Percentiles rank a stretch among this genome's conserved stretches.
These are phyloP conservation scores for Acrossocheilus fasciatus DNA, from an alignment of 2,797 vertebrate species.

Conservation along the genomic window DNA sequence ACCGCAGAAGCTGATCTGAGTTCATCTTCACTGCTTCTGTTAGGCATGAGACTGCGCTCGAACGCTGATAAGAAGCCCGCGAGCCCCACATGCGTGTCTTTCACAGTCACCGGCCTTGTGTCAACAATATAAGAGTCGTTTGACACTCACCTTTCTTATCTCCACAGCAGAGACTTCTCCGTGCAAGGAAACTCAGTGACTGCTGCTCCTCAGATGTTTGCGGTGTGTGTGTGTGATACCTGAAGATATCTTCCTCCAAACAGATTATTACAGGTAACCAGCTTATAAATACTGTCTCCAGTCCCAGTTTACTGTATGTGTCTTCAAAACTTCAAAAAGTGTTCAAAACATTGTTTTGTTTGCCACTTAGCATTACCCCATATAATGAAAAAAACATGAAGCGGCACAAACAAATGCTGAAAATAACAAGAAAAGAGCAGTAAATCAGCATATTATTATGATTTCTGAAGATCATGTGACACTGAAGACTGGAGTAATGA, in stretches of 20 bases:
- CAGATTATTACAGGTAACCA: slow-evolving; percentile 2
- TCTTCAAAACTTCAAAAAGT: not conserved
- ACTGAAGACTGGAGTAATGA: no score
- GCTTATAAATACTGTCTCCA: not conserved
- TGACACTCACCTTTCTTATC: slow-evolving; percentile 60
- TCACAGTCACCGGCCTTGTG: slow-evolving; percentile 54
- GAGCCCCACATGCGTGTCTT: slow-evolving; percentile 43
- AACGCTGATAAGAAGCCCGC: slow-evolving; percentile 41
- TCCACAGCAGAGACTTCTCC: slow-evolving; percentile 33
- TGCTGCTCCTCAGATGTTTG: not conserved
- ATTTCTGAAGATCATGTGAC: no score
- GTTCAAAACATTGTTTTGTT: not conserved
- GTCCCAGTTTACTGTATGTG: not conserved
- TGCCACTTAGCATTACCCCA: not conserved
- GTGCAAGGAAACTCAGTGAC: not conserved
- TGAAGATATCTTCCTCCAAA: not conserved
- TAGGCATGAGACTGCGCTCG: not conserved
- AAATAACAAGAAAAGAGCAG: no score
- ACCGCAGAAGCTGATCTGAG: not conserved
- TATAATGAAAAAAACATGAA: no score
- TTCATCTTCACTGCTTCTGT: not conserved
- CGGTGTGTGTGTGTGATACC: slow-evolving; percentile 3
- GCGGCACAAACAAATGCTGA: no score
- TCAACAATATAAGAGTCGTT: slow-evolving; percentile 47
- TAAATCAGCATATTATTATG: no score